phyloP scores from a whole-genome alignment of 2,888 invertebrate genomes.

The Sphaeridia pumilis region DNA sequence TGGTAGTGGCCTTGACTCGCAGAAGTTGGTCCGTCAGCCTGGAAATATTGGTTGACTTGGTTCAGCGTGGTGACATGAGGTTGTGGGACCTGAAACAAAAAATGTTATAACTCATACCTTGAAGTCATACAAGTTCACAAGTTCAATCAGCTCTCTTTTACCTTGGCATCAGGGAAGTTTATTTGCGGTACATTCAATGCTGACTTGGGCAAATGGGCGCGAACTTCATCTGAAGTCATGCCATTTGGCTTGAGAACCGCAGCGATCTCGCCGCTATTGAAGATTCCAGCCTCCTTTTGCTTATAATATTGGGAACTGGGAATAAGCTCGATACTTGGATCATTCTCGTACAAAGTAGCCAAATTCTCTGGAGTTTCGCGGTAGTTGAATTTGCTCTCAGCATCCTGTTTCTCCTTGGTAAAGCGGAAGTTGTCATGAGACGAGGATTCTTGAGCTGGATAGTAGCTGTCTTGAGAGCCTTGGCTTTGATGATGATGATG shows the following conservation, averaged over 20 bases:
- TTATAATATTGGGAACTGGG: conserved; percentile 14
- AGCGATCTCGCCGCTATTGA: conserved; percentile 19
- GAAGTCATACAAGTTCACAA: too few species aligned
- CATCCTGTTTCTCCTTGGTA: neutral
- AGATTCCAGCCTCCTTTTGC: conserved; percentile 10
- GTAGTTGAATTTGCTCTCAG: neutral
- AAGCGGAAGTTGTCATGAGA: neutral
- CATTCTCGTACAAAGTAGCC: conserved; percentile 10
- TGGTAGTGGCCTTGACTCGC: conserved; percentile 4
- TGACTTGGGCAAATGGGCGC: conserved; percentile 15
- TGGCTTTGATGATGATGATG: neutral
- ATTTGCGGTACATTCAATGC: conserved; percentile 15
- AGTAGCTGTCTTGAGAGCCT: conserved; percentile 5
- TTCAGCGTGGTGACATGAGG: conserved; percentile 14
- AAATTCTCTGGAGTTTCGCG: neutral
- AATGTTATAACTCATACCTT: too few species aligned
- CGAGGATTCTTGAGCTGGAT: neutral
- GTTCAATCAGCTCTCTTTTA: neutral
- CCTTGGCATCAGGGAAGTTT: conserved; percentile 15
- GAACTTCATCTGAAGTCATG: conserved; percentile 19
- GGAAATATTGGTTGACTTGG: conserved; percentile 8
- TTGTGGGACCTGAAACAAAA: conserved; percentile 12
- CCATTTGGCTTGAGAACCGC: conserved; percentile 28
- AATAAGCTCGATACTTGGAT: conserved; percentile 15
- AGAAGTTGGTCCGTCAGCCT: conserved; percentile 1